Base-by-base conservation (phyloP, 2,797 vertebrate genomes). In the Artibeus jamaicensis region DNA sequence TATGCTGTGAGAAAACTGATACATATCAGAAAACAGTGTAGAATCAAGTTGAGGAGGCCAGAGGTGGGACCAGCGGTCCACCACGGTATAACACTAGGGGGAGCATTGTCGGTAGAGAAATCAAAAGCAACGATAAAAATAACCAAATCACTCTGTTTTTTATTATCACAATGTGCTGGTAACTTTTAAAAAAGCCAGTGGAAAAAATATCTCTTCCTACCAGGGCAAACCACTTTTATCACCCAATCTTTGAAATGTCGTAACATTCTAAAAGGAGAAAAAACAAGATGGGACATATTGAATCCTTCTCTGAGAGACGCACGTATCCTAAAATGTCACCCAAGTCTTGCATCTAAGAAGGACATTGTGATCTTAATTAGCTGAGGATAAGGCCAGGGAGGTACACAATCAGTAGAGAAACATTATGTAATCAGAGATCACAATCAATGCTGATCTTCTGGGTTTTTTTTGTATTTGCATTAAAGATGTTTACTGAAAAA, bases 351-450 rank as follows among this genome's bases (percentile, higher is more conserved):
- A 34, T 21, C 29, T 39, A 85, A 84, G 57, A 14, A 86, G 9
- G 24, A 26, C 10, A 74, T 71, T 62, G 67, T 92, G 85, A 95
- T 86, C 92, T 78, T 92, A 91, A 95, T 86, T 91, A 92, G 77
- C 70, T 83, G 74, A 96, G 39, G 82, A 76, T 53, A 70, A 78
- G 26, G 77, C 74, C 42, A 71, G 50, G 67, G 42, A 74, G 8
- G 21, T 44, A 21, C 12, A 37, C 68, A 74, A 70, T 86, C 65
- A 94, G 57, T 68, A 78, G 74, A 95, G 62, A 14, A 86, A 92
- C 86, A 92, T 94, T 71, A 92, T 34, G 37, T 2, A 42, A 79
- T 57, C 70, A 79, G 62, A 94, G 93, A 79, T 89, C n/a, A 39
- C 24, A 32, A 55, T 91, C 94, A 84, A 91, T 93, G 70, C 18